Evolutionary conservation across 1,140 invertebrate species (phyloP).

Genomic region (Oncopeltus fasciatus): DNA sequence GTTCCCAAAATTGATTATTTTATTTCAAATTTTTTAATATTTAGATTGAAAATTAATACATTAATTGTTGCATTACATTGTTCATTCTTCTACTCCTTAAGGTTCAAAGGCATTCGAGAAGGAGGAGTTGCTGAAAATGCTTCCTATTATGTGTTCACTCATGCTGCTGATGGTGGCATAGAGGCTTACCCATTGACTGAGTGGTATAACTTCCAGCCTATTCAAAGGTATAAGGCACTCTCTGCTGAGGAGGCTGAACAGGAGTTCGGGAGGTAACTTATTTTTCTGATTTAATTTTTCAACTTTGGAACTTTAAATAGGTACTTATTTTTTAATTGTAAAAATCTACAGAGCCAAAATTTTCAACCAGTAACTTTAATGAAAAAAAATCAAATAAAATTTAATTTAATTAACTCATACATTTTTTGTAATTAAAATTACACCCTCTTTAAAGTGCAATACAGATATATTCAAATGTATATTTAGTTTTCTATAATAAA

Average conservation of each 20-base stretch:
- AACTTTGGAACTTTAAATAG: no score
- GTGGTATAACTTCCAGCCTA: constrained; percentile 85
- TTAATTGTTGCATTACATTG: no score
- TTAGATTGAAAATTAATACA: no score
- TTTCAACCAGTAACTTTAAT: neutral
- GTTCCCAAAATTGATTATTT: no score
- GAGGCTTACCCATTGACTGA: constrained; percentile 89
- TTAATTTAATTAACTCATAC: no score
- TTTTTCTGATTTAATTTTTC: neutral
- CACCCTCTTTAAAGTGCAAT: no score
- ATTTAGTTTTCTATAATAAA: no score
- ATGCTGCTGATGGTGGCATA: constrained; percentile 82
- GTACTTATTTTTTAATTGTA: neutral
- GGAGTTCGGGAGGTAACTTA: constrained; percentile 61
- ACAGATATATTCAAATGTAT: no score
- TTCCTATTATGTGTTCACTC: constrained; percentile 91
- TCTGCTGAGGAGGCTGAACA: constrained; percentile 94
- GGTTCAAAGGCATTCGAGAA: constrained; percentile 73
- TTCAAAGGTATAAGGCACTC: constrained; percentile 80
- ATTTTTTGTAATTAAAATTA: neutral
- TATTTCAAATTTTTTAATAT: no score
- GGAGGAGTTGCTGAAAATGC: constrained; percentile 90
- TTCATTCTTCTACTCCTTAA: no score
- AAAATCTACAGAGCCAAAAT: neutral
- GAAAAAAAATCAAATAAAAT: neutral